phyloP scores from a whole-genome alignment of 2,888 invertebrate genomes.

The Dinocampus coccinellae region DNA sequence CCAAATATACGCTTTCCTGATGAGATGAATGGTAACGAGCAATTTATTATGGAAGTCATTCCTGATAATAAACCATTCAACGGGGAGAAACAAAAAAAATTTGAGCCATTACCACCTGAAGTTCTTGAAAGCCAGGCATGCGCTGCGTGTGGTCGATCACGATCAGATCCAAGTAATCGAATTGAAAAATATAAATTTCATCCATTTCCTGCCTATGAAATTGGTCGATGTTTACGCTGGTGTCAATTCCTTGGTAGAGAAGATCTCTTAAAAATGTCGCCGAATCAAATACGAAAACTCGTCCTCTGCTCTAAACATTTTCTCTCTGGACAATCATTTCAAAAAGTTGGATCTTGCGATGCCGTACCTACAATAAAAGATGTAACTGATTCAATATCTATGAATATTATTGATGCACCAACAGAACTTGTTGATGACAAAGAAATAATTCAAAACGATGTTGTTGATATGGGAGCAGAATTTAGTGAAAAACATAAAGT shows the following conservation, averaged over 20 bases:
- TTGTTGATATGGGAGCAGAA: conserved; percentile 22
- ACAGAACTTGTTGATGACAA: background rate
- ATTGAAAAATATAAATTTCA: conserved; percentile 64
- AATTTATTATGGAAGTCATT: conserved; percentile 45
- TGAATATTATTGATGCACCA: conserved; percentile 6
- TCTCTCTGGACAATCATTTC: conserved; percentile 62
- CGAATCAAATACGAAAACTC: conserved; percentile 65
- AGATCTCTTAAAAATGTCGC: conserved; percentile 66
- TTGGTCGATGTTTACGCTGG: conserved; percentile 66
- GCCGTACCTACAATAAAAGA: conserved; percentile 64
- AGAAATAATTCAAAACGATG: background rate
- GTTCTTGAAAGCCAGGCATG: conserved; percentile 65
- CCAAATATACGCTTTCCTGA: conserved; percentile 59
- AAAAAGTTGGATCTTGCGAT: conserved; percentile 63
- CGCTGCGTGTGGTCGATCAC: conserved; percentile 63
- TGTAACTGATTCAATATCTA: conserved; percentile 43
- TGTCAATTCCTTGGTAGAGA: conserved; percentile 66
- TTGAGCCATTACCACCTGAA: conserved; percentile 55
- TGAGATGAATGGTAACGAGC: conserved; percentile 42
- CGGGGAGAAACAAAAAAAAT: conserved; percentile 52
- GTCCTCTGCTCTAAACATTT: conserved; percentile 66
- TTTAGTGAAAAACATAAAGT: conserved; percentile 43
- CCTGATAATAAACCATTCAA: conserved; percentile 35
- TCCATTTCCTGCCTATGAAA: conserved; percentile 67
- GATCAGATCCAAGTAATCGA: conserved; percentile 63